Conservation (phyloP, 2,888 invertebrate genomes). For the Clanis bilineata region DNA sequence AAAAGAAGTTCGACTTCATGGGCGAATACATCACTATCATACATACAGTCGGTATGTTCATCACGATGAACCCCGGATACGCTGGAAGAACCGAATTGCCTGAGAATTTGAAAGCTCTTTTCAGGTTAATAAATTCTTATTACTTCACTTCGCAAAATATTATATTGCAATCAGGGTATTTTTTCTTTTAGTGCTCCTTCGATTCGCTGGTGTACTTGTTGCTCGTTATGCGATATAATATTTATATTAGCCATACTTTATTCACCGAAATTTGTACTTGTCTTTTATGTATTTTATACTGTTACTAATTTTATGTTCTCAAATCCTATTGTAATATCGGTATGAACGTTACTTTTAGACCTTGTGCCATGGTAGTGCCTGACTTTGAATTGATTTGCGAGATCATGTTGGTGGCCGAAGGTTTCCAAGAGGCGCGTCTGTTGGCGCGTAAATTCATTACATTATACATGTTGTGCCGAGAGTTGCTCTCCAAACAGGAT, state of each 20-base stretch:
- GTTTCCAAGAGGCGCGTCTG: constrained; percentile 94
- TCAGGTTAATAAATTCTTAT: constrained; percentile 75
- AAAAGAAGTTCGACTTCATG: constrained; percentile 90
- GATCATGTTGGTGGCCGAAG: constrained; percentile 98
- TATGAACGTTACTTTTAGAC: constrained; percentile 75
- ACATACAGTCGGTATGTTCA: constrained; percentile 93
- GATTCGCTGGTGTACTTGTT: no score
- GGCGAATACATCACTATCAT: constrained; percentile 90
- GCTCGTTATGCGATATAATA: no score
- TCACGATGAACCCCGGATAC: constrained; percentile 98
- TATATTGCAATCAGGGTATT: no score
- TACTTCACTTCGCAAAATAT: no score
- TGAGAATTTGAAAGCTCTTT: constrained; percentile 88
- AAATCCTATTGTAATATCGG: no score
- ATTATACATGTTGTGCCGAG: constrained; percentile 92
- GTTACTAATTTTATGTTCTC: no score
- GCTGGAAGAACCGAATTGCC: constrained; percentile 95
- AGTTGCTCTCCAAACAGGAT: constrained; percentile 95
- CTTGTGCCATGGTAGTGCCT: constrained; percentile 98
- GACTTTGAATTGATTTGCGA: constrained; percentile 98
- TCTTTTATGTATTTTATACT: no score
- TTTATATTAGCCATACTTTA: no score
- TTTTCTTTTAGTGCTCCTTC: no score
- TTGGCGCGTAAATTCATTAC: constrained; percentile 97
- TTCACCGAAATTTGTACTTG: no score